These are phyloP conservation scores for Verasper variegatus DNA, from an alignment of 2,113 vertebrate genomes.

Conservation along the genomic window DNA sequence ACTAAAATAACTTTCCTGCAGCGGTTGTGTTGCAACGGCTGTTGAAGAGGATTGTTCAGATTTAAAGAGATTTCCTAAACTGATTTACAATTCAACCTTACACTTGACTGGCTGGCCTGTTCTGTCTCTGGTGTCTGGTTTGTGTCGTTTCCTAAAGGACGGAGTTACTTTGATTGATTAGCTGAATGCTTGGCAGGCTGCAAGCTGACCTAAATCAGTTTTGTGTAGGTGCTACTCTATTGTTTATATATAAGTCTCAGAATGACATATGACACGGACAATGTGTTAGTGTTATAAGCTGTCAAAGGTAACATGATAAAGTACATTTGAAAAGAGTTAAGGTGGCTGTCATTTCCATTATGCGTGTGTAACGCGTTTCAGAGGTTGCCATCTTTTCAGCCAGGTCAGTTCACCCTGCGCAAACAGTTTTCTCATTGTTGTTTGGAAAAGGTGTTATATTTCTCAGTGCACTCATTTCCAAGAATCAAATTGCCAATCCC, in stretches of 20 bases:
- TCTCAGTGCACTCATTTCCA: conserved; percentile 29
- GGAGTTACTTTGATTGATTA: background rate
- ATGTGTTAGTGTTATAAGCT: conserved; percentile 1
- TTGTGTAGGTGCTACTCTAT: conserved; percentile 1
- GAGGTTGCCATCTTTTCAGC: background rate
- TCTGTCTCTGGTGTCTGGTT: conserved; percentile 1
- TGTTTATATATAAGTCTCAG: conserved; percentile 4
- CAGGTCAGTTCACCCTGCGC: background rate
- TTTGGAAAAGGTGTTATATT: conserved; percentile 24
- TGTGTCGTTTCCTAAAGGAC: background rate
- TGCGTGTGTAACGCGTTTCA: background rate
- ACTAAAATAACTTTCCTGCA: background rate
- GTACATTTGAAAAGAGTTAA: conserved; percentile 18
- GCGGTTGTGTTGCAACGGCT: conserved; percentile 25
- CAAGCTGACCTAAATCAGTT: conserved; percentile 35
- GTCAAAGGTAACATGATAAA: conserved; percentile 3
- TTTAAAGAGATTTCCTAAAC: background rate
- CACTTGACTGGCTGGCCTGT: background rate
- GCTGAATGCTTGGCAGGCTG: conserved; percentile 7
- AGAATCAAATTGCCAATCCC: conserved; percentile 49
- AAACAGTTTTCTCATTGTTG: conserved; percentile 11
- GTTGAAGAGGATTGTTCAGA: background rate
- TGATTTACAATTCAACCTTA: conserved; percentile 21
- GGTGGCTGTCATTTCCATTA: background rate
- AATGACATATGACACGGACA: conserved; percentile 1